Evolutionary conservation across 2,113 vertebrate species (phyloP).

Genomic region (Ranitomeya variabilis): DNA sequence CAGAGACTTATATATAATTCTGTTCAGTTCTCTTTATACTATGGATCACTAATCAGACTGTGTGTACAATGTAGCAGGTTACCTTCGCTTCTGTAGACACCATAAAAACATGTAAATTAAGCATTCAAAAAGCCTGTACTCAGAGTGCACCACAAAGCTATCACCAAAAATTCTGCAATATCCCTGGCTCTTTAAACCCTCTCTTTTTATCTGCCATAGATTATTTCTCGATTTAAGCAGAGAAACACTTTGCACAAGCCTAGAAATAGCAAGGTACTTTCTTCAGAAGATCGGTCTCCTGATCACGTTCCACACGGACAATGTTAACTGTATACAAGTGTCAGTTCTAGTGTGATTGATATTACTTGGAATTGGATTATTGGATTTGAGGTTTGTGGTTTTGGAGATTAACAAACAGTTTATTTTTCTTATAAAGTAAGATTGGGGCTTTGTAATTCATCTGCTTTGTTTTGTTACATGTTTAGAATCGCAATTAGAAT

Average conservation of each 20-base stretch:
- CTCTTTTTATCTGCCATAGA: background rate
- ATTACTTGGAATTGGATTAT: background rate
- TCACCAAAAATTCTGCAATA: conserved; percentile 2
- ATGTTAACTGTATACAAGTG: background rate
- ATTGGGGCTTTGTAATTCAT: background rate
- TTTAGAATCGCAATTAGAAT: background rate
- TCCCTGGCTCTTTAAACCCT: background rate
- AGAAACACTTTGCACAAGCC: conserved; percentile 16
- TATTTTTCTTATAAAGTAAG: conserved; percentile 14
- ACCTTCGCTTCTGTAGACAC: no score
- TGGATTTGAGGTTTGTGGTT: conserved; percentile 5
- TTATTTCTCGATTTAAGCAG: conserved; percentile 20
- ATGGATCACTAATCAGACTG: no score
- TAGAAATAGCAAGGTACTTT: background rate
- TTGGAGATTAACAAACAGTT: conserved; percentile 27
- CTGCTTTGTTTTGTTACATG: background rate
- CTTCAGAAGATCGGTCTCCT: background rate
- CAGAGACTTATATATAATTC: no score
- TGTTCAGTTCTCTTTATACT: no score
- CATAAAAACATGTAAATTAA: no score
- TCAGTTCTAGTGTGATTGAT: conserved; percentile 21
- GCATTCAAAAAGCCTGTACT: background rate
- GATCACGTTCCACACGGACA: background rate
- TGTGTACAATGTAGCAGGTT: no score
- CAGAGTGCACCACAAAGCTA: background rate